Evolutionary conservation across 2,113 vertebrate genomes (phyloP).

Genomic region (Montifringilla adamsi): DNA sequence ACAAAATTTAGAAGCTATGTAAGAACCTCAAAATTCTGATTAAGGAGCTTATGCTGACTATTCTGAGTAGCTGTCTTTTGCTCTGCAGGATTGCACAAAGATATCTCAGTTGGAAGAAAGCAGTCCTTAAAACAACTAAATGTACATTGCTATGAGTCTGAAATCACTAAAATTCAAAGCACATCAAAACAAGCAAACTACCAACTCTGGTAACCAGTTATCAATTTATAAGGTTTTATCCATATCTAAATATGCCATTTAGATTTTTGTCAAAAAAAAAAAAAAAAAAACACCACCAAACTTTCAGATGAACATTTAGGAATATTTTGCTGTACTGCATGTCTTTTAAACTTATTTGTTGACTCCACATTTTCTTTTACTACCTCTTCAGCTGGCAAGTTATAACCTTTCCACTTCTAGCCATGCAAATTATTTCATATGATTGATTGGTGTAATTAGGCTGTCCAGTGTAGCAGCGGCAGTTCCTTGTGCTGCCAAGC

Average conservation of each 20-base stretch:
- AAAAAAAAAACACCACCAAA: neutral
- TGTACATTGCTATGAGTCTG: neutral
- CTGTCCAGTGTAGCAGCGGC: neutral
- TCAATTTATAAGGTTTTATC: neutral
- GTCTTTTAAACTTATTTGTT: neutral
- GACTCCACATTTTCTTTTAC: neutral
- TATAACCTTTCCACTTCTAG: neutral
- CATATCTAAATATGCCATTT: neutral
- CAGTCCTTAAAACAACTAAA: neutral
- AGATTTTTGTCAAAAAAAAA: neutral
- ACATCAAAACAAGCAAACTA: neutral
- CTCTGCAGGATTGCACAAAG: neutral
- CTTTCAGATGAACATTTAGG: neutral
- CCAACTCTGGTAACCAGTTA: neutral
- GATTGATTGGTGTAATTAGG: constrained; percentile 54
- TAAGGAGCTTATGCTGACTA: neutral
- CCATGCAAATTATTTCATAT: neutral
- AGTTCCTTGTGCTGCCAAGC: constrained; percentile 5
- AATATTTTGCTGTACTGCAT: neutral
- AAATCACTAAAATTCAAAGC: neutral
- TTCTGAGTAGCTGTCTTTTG: neutral
- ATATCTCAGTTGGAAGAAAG: neutral
- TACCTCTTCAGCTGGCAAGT: neutral
- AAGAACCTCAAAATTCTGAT: neutral
- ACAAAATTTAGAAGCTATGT: neutral